A percentile compares a stretch with the other conserved stretches of the same genome.
Conservation (phyloP, 2,113 vertebrate genomes). For the Nasalis larvatus region DNA sequence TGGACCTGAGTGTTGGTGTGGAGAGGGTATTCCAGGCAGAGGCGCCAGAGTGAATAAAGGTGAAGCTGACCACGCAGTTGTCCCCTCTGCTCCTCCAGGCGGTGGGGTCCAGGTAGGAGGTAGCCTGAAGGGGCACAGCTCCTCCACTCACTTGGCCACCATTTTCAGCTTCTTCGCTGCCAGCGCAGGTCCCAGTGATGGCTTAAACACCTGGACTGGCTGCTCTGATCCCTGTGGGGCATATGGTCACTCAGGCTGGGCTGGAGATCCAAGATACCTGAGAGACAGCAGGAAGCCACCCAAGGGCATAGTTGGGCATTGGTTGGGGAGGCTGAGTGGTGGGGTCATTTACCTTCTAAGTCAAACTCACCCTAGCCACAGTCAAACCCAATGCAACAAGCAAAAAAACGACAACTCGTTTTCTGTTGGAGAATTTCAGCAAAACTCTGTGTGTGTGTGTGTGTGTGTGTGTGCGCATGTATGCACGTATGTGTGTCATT, state of each 20-base stretch:
- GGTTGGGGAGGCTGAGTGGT: neutral
- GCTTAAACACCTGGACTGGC: too few relatives aligned
- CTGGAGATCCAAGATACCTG: neutral
- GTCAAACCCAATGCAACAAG: neutral
- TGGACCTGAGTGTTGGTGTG: neutral
- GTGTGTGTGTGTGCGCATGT: too few relatives aligned
- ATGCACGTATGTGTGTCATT: fast-evolving
- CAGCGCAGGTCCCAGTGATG: neutral
- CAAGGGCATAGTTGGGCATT: neutral
- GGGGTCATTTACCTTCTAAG: neutral
- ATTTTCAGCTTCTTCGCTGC: neutral
- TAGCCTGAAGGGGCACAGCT: neutral
- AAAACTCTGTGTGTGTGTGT: too few relatives aligned
- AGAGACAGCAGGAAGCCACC: neutral
- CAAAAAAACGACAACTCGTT: neutral
- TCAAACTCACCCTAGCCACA: too few relatives aligned
- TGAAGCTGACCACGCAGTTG: too few relatives aligned
- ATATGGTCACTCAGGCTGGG: neutral
- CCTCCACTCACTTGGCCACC: too few relatives aligned
- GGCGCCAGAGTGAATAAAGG: neutral
- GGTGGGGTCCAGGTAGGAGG: neutral
- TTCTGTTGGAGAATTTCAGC: neutral
- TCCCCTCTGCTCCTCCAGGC: neutral
- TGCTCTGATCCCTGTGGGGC: neutral
- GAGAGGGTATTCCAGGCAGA: neutral